Evolutionary conservation across 2,113 vertebrate genomes (phyloP).

Genomic region (Catharus minimus): DNA sequence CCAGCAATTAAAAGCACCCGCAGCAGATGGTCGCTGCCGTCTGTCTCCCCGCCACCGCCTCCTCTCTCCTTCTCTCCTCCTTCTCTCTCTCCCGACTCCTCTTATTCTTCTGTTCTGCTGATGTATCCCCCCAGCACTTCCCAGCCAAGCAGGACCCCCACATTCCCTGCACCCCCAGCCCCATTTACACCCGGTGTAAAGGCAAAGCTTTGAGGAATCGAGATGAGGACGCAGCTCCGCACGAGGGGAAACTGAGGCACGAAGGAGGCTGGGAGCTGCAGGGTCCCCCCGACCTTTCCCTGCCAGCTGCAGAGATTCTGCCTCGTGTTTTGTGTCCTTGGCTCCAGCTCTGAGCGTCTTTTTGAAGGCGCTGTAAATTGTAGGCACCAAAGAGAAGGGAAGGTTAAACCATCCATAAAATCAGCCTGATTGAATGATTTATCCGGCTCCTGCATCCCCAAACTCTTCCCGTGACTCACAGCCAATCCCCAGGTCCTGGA

Average conservation of each 20-base stretch:
- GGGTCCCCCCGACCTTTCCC: fast-evolving
- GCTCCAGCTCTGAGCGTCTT: not conserved
- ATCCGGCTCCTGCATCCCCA: not conserved
- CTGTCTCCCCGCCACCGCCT: not conserved
- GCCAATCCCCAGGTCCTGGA: not conserved
- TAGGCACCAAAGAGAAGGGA: not conserved
- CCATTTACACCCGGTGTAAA: not conserved
- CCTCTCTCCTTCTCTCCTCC: not conserved
- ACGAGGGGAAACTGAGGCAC: not conserved
- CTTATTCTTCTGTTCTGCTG: not conserved
- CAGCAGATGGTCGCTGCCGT: conserved; percentile 34
- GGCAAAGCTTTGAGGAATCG: not conserved
- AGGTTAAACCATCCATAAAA: not conserved
- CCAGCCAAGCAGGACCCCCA: not conserved
- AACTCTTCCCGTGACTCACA: not conserved
- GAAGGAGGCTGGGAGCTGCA: not conserved
- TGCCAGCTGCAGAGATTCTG: not conserved
- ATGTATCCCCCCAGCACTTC: not conserved
- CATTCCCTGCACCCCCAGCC: not conserved
- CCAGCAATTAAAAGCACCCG: not conserved
- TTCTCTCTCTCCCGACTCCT: not conserved
- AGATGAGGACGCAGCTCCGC: fast-evolving
- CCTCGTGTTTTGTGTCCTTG: fast-evolving
- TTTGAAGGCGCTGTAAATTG: not conserved
- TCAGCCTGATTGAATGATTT: not conserved